A percentile compares a stretch with the other conserved stretches of the same genome.
Conservation (phyloP, 2,888 invertebrate species). For the Lissocephala sabroskyi region DNA sequence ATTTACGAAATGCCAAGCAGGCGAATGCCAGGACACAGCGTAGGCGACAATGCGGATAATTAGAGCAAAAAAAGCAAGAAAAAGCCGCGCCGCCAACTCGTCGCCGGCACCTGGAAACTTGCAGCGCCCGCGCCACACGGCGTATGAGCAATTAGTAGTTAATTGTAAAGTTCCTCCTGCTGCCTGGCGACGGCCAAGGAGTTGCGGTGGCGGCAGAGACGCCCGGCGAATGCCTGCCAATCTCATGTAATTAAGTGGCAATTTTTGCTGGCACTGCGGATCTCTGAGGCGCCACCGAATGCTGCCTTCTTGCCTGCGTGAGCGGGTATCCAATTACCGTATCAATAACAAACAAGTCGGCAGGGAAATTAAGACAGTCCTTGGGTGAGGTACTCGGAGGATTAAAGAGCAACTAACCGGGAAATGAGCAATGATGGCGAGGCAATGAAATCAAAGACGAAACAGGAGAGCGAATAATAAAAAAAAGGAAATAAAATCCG, state of each 20-base stretch:
- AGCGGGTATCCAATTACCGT: constrained; percentile 45
- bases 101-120: no score
- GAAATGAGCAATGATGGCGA: constrained; percentile 55
- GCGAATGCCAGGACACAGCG: constrained; percentile 15
- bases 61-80: constrained; percentile 37
- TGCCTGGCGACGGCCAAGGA: constrained; percentile 19
- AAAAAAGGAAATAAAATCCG: neutral
- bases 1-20: constrained; percentile 48
- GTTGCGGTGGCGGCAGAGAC: constrained; percentile 15
- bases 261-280: constrained; percentile 54
- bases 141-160: constrained; percentile 65
- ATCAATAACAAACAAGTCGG: constrained; percentile 43
- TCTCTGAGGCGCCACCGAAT: constrained; percentile 41
- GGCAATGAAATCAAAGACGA: constrained; percentile 50
- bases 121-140: constrained; percentile 31
- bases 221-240: constrained; percentile 19
- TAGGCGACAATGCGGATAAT: constrained; percentile 55
- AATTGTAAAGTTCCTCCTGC: constrained; percentile 55
- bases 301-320: neutral
- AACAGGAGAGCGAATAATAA: constrained; percentile 23
- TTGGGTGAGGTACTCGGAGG: no score
- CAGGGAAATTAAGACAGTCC: neutral
- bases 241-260: constrained; percentile 55
- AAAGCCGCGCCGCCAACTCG: constrained; percentile 1
- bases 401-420: constrained; percentile 61